A percentile compares a stretch with the other conserved stretches of the same genome.
Conservation (phyloP, 64 coral and sea anemone species). For the Hydrozoanthus tunicans region DNA sequence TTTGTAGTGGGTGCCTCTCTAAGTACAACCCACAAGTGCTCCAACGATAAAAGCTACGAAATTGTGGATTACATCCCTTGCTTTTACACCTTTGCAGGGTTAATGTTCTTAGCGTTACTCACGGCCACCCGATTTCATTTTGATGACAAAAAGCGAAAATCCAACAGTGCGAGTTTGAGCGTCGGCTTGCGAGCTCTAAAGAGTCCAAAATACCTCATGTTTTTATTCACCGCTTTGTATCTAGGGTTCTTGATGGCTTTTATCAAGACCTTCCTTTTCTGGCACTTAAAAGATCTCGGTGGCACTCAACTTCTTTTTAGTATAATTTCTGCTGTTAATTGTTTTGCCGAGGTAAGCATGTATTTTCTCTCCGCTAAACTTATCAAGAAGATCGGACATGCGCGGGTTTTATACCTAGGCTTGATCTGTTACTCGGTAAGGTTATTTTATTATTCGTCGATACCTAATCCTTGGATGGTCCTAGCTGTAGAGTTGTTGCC, state of each 20-base stretch:
- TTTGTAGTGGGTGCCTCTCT: conserved; percentile 96
- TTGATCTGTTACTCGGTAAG: conserved; percentile 91
- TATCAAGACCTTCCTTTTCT: conserved; percentile 98
- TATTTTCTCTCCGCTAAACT: conserved; percentile 98
- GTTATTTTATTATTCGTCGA: conserved; percentile 92
- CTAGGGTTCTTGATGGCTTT: conserved; percentile 98
- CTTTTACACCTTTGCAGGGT: conserved; percentile 94
- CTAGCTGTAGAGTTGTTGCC: conserved; percentile 92
- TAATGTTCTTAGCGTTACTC: conserved; percentile 87
- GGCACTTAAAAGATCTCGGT: conserved; percentile 97
- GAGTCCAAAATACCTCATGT: conserved; percentile 96
- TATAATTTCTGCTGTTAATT: conserved; percentile 98
- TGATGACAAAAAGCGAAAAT: conserved; percentile 76
- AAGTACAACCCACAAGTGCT: conserved; percentile 88
- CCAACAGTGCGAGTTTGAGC: conserved; percentile 65
- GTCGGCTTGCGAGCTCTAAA: conserved; percentile 93
- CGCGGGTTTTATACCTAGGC: conserved; percentile 93
- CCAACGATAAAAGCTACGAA: conserved; percentile 85
- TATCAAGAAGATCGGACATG: conserved; percentile 95
- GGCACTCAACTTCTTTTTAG: conserved; percentile 96
- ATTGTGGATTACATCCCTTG: conserved; percentile 98
- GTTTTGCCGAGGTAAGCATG: conserved; percentile 99
- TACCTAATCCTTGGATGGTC: conserved; percentile 96
- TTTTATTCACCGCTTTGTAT: conserved; percentile 96
- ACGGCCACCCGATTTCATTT: conserved; percentile 89